Conservation (phyloP, 2,888 invertebrate genomes). For the Philaethria dido region DNA sequence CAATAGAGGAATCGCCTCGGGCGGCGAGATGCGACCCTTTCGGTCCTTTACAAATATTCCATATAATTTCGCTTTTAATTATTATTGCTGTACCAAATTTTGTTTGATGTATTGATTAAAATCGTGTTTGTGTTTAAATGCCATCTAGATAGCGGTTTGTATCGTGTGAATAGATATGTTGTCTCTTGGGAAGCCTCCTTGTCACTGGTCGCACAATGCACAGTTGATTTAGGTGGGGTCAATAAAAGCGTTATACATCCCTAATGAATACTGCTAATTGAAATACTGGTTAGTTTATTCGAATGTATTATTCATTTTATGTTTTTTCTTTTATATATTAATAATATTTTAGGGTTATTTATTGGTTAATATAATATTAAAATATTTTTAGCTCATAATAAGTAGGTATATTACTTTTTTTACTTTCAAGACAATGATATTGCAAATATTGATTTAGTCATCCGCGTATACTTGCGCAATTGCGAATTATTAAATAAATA, state of each 20-base stretch:
- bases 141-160: constrained; percentile 57
- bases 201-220: constrained; percentile 45
- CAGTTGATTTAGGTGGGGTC: constrained; percentile 41
- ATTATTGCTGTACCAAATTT: constrained; percentile 79
- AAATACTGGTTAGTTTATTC: constrained; percentile 32
- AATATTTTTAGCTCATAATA: no score
- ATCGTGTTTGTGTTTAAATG: constrained; percentile 78
- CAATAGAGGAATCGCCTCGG: constrained; percentile 60
- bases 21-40: constrained; percentile 63
- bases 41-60: constrained; percentile 81
- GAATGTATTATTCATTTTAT: constrained; percentile 8
- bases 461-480: no score
- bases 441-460: no score
- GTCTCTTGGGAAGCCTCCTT: constrained; percentile 55
- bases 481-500: no score
- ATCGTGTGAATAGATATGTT: constrained; percentile 65
- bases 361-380: no score
- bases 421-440: no score
- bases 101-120: constrained; percentile 84
- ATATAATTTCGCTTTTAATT: constrained; percentile 83
- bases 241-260: constrained; percentile 42
- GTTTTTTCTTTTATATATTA: not conserved
- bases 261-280: constrained; percentile 41
- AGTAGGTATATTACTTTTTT: no score
- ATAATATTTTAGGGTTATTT: not conserved